Conservation (phyloP, 2,888 invertebrate species). For the Mythimna ferrago region DNA sequence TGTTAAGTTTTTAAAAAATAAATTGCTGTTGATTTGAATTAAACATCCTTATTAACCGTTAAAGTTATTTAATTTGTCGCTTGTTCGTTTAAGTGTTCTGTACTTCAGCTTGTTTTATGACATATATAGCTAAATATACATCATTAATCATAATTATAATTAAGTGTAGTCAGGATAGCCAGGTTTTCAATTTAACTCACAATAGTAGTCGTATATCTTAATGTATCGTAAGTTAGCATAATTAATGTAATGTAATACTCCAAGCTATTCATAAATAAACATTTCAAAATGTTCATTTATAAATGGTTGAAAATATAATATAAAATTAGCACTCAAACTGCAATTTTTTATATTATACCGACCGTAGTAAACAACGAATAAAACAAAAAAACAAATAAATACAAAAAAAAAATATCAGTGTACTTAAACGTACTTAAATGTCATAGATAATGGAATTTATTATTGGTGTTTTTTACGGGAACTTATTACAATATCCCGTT, state of each 20-base stretch:
- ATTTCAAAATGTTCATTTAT: conserved; percentile 70
- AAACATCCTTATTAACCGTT: conserved; percentile 89
- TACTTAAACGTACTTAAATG: conserved; percentile 84
- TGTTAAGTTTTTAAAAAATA: conserved; percentile 87
- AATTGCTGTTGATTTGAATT: conserved; percentile 89
- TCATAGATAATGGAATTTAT: conserved; percentile 84
- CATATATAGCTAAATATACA: conserved; percentile 89
- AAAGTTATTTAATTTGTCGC: conserved; percentile 77
- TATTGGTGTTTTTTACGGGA: conserved; percentile 82
- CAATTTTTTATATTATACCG: conserved; percentile 78
- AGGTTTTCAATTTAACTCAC: conserved; percentile 90
- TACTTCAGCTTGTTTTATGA: conserved; percentile 81
- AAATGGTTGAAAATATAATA: conserved; percentile 75
- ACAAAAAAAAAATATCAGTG: conserved; percentile 84
- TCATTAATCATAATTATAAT: conserved; percentile 84
- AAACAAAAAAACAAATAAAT: conserved; percentile 81
- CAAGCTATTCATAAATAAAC: conserved; percentile 67
- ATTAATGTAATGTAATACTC: conserved; percentile 89
- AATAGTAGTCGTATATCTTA: conserved; percentile 82
- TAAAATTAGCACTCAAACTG: conserved; percentile 69
- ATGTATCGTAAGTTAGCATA: conserved; percentile 84
- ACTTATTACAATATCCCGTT: conserved; percentile 66
- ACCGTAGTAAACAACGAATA: conserved; percentile 88
- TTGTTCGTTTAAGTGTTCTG: conserved; percentile 82
- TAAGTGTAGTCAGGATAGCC: conserved; percentile 90